Base-by-base conservation (phyloP, 2,797 vertebrate genomes). In the Rhyacichthys aspro region DNA sequence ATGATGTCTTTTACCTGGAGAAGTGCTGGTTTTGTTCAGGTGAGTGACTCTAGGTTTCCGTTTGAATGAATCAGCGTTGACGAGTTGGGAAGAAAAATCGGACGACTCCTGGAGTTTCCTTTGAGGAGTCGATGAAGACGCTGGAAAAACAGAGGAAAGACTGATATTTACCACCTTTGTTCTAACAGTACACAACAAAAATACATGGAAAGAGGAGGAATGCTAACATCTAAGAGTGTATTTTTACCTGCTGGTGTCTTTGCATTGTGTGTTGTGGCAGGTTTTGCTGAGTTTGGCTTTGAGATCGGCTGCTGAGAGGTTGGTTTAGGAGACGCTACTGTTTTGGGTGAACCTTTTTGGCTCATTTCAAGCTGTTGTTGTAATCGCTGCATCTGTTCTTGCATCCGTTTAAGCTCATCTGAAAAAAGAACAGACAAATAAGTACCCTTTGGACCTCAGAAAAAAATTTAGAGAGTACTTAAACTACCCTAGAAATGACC, bases 331-430 rank as follows among this genome's bases (percentile, higher is more conserved):
- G 75, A 67, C 70, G 36, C 56, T 3, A 38, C 9, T n/a, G 89
- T 59, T 5, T 69, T 49, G 5, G 28, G 2, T 4, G 72, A 76
- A 48, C 78, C 43, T 11, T 86, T 86, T 63, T 94, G 91, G 7
- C 91, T 90, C 1, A 83, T 89, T 55, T 94, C 85, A 60, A 98
- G 88, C 76, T 95, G 94, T 76, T 95, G 91, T 81, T 98, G 94
- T 64, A 98, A 86, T 0, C 43, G 91, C 73, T 93, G 90, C 95
- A 99, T 98, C 82, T 97, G 94, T 48, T 96, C 92, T 81, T 94
- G 94, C 89, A 98, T 93, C 67, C 70, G 91, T 72, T 55, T 93
- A 76, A 99, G 79, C 81, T 98, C 94, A 32, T 92, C 96, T 98
- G 75, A 59, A 18, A 11, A 44, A 38, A 41, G 41, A 2, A 15